Base-by-base conservation (phyloP, 2,797 vertebrate species). In the Chromobotia macracanthus region DNA sequence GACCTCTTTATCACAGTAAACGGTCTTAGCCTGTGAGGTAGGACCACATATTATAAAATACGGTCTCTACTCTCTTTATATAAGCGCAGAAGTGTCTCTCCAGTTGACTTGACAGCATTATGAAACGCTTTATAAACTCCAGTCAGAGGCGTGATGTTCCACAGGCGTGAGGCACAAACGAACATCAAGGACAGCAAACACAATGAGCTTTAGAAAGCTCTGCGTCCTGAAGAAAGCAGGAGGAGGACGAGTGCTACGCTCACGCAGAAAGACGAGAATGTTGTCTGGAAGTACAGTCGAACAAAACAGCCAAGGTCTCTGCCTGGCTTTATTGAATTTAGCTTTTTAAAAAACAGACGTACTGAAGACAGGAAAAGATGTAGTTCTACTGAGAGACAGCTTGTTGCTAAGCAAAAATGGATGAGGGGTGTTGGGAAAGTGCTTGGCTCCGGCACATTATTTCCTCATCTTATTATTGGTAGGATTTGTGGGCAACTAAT, bases 141-240 rank as follows among this genome's bases (percentile, higher is more conserved):
- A 13, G 81, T 79, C 85, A 87, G 80, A 87, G 82, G 84, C 70
- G n/a, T 41, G 77, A 77, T 18, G 74, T 80, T 84, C 81, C 73
- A 82, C 66, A 76, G 85, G 75, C 72, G 79, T 75, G 71, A 80
- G 38, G 58, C 70, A 87, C 68, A 83, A 71, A 86, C 63, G 13
- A 71, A 79, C 66, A 68, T 35, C 89, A 90, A 92, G 88, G 88
- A 87, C 88, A 80, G 72, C 77, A 75, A 71, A 80, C 15, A 88
- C 89, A 91, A 89, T 88, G 80, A 80, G 74, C 72, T 86, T 80
- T 77, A 84, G 85, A 90, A 77, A 83, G 81, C 16, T 71, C 72
- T 82, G 63, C 81, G 66, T 67, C 75, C 71, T 84, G 67, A 77
- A 84, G 81, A 74, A 81, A 84, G 82, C 78, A 78, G 19, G 63